Base-by-base conservation (phyloP, 2,888 invertebrate genomes). In the Metellina segmentata region DNA sequence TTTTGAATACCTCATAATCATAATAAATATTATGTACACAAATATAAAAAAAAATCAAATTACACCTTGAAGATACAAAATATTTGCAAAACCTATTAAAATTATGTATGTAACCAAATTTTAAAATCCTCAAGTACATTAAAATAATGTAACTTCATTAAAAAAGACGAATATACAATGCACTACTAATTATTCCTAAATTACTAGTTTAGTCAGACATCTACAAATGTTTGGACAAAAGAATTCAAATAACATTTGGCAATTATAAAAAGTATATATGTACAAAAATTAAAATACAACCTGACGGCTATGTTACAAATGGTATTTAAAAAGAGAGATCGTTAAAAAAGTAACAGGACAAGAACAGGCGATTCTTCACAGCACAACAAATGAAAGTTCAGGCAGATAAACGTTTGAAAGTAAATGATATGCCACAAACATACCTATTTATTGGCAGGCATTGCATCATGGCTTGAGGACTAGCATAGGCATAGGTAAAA, bases 281-380 rank as follows among this genome's bases (percentile, higher is more conserved):
- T 90, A 90, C 90, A 90, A 90, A 90, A 90, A 85, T 79, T 78
- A 90, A 85, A 83, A 82, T 89, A 70, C 19, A 88, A 74, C 79
- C 81, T 81, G 77, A 77, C 70, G 78, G 49, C 20, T 90, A 74
- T 75, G 79, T 74, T 71, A 83, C 83, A 89, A 71, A 77, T 52
- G 34, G 75, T 89, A 11, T 77, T 89, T 52, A 71, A 61, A 83
- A 89, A 83, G 51, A 74, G 81, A 89, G 89, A 89, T 89, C 89
- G 49, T 75, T 52, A 83, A 78, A 83, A 89, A 78, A 81, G 48
- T 71, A 20, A 34, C 52, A 71, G 16, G 61, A 81, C n/a, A 81
- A 49, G 77, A 61, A 81, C 61, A 81, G 13, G 72, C 34, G 52
- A n/a, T n/a, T 75, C n/a, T 81, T 34, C 52, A 72, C 16, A 72